Percentiles rank a stretch among this genome's conserved stretches.
Conservation (phyloP, 2,797 vertebrate species). For the Pagetopsis macropterus region DNA sequence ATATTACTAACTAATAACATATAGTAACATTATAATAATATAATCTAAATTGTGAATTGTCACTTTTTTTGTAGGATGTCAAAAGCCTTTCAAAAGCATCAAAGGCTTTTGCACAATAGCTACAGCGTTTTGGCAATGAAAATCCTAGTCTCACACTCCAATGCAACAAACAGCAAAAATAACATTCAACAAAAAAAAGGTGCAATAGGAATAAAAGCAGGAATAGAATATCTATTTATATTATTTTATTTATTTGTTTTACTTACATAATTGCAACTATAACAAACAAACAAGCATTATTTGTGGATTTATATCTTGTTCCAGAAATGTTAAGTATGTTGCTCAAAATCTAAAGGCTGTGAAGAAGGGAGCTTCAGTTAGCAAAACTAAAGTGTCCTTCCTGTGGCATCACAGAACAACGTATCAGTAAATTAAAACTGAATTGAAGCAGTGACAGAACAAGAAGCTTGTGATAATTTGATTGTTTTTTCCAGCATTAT, state of each 20-base stretch:
- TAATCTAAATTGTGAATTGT: background rate
- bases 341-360: background rate
- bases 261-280: no score
- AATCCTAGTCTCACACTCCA: no score
- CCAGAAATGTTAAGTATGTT: background rate
- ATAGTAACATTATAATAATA: background rate
- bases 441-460: conserved; percentile 9
- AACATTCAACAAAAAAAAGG: no score
- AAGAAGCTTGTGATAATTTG: background rate
- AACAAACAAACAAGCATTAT: no score
- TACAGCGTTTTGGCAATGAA: no score
- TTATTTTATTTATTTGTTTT: no score
- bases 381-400: background rate
- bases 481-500: conserved; percentile 16
- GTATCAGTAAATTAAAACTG: background rate
- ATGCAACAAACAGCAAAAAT: no score
- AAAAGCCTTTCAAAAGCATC: background rate
- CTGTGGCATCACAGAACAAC: background rate
- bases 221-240: no score
- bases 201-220: no score
- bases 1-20: background rate
- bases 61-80: background rate
- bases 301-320: no score
- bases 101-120: no score
- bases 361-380: background rate